A percentile compares a stretch with the other conserved stretches of the same genome.
Evolutionary conservation across 2,797 vertebrate species (phyloP).

Genomic region (Cryptoblepharus egeriae): DNA sequence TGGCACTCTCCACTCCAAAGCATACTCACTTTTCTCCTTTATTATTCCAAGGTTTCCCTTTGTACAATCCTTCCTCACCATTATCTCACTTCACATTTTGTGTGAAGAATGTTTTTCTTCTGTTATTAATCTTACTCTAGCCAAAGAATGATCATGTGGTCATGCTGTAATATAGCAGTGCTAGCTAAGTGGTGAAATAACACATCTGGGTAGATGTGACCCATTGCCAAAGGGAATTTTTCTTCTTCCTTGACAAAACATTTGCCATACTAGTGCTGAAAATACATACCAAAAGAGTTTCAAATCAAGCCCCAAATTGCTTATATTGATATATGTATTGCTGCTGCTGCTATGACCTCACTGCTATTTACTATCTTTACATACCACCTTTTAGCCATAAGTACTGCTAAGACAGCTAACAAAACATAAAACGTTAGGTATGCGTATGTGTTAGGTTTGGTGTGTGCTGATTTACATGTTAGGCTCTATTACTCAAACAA

Average conservation of each 20-base stretch:
- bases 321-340: background rate
- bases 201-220: background rate
- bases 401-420: too few relatives aligned
- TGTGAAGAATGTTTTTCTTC: too few relatives aligned
- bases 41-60: background rate
- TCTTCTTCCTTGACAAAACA: background rate
- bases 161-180: background rate
- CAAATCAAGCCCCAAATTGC: background rate
- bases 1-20: too few relatives aligned
- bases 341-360: background rate
- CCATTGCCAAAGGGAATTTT: background rate
- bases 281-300: background rate
- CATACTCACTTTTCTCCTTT: background rate
- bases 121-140: background rate
- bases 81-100: too few relatives aligned
- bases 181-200: background rate
- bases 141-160: background rate
- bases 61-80: background rate
- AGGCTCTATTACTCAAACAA: too few relatives aligned
- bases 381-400: too few relatives aligned
- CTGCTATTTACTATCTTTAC: background rate
- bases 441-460: too few relatives aligned
- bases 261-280: background rate
- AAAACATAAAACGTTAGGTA: too few relatives aligned
- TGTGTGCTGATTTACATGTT: background rate